These are phyloP conservation scores for Scarus forsteni DNA, from an alignment of 2,797 vertebrate species.

Conservation along the genomic window DNA sequence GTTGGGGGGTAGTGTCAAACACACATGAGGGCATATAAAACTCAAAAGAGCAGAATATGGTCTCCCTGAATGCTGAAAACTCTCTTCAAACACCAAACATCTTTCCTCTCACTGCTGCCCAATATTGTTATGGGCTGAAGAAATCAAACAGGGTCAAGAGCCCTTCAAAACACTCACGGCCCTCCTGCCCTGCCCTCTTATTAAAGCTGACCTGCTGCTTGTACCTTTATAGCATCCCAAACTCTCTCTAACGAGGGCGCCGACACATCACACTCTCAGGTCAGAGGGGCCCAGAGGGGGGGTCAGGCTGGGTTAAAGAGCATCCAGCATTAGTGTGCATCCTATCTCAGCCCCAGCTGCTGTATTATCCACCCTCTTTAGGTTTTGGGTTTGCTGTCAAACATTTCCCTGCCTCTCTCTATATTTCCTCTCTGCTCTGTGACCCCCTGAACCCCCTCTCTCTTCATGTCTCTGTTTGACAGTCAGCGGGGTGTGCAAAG, in stretches of 20 bases:
- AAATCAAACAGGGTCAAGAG: constrained; percentile 27
- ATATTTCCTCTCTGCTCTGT: background rate
- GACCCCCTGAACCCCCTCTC: background rate
- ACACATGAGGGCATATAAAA: too few species aligned
- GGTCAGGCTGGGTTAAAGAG: constrained; percentile 18
- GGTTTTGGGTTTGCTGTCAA: constrained; percentile 9
- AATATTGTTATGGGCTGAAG: background rate
- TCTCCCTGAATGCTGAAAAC: background rate
- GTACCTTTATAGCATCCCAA: constrained; percentile 13
- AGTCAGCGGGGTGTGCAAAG: constrained; percentile 59
- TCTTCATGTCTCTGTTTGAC: constrained; percentile 12
- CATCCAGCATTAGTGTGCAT: constrained; percentile 1
- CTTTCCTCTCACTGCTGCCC: background rate
- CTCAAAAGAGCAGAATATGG: too few species aligned
- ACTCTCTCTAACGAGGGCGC: constrained; percentile 39
- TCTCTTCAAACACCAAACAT: background rate
- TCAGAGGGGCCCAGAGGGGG: constrained; percentile 1
- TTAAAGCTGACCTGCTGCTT: constrained; percentile 22
- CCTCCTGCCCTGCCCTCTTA: constrained; percentile 12
- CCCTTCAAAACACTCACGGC: background rate
- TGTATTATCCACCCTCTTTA: constrained; percentile 5
- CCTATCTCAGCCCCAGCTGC: constrained; percentile 5
- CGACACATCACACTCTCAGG: constrained; percentile 24
- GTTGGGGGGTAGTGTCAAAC: too few species aligned
- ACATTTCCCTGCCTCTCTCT: background rate